Percentiles rank a stretch among this genome's conserved stretches.
phyloP scores from a whole-genome alignment of 2,113 vertebrate genomes.

The Bubo scandiacus region DNA sequence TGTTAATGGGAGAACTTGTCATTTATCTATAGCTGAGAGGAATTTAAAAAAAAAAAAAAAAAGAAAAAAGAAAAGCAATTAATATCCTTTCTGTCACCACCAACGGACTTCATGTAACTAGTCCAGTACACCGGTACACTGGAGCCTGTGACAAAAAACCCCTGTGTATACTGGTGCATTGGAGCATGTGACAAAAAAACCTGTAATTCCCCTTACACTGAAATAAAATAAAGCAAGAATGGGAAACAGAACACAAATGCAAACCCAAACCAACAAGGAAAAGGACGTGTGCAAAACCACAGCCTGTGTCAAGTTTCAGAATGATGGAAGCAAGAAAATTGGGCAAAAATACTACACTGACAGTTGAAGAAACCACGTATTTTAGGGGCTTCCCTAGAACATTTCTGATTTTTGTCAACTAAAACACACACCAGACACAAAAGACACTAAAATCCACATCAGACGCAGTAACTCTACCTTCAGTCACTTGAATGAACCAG shows the following conservation, averaged over 20 bases:
- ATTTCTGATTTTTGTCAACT: conserved; percentile 15
- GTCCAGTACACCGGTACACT: background rate
- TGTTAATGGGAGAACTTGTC: background rate
- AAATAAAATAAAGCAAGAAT: background rate
- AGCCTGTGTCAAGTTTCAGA: conserved; percentile 12
- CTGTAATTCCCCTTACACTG: background rate
- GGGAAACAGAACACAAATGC: background rate
- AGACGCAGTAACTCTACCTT: background rate
- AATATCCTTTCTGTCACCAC: background rate
- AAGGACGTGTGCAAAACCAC: background rate
- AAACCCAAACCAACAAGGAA: background rate
- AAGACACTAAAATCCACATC: background rate
- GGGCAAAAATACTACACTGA: background rate
- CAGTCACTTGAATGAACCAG: background rate
- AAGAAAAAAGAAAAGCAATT: background rate
- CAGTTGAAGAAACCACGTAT: conserved; percentile 6
- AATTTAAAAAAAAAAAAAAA: background rate
- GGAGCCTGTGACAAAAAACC: background rate
- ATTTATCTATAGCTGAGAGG: background rate
- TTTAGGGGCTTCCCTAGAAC: conserved; percentile 35
- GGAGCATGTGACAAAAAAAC: background rate
- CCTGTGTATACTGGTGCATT: background rate
- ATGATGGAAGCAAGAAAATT: background rate
- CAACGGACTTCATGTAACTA: background rate
- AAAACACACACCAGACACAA: background rate